Conservation (phyloP, 2,888 invertebrate species). For the Callyntrura sp. region DNA sequence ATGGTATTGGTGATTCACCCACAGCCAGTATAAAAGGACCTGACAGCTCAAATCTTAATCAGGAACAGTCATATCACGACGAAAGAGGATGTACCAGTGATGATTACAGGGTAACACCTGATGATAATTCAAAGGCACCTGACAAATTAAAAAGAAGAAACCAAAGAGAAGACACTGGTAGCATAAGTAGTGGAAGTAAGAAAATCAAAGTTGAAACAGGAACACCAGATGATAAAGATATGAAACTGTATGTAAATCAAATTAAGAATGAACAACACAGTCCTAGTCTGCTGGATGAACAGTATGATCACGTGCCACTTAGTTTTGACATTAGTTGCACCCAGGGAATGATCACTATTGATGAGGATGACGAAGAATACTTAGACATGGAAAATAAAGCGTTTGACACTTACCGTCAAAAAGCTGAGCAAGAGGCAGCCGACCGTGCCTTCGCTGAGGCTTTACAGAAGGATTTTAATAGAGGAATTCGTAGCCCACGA, state of each 20-base stretch:
- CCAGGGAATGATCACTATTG: slow-evolving; percentile 63
- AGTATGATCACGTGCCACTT: slow-evolving; percentile 16
- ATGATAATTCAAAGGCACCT: slow-evolving; percentile 41
- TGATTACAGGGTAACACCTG: slow-evolving; percentile 68
- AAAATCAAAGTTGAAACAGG: slow-evolving; percentile 6
- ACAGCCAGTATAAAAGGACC: slow-evolving; percentile 25
- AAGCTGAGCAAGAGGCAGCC: slow-evolving; percentile 76
- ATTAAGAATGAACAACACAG: slow-evolving; percentile 33
- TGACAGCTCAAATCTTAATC: not conserved
- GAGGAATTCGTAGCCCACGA: not conserved
- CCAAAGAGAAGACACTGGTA: not conserved
- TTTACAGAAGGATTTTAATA: slow-evolving; percentile 72
- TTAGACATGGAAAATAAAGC: slow-evolving; percentile 54
- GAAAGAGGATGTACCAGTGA: slow-evolving; percentile 57
- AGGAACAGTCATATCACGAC: not conserved
- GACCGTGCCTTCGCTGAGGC: slow-evolving; percentile 76
- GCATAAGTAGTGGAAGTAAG: not conserved
- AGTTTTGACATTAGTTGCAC: slow-evolving; percentile 59
- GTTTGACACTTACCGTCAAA: slow-evolving; percentile 62
- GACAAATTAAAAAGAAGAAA: slow-evolving; percentile 18
- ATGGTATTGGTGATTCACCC: not conserved
- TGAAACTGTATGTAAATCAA: not conserved
- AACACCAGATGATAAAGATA: not conserved
- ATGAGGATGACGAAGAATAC: slow-evolving; percentile 48
- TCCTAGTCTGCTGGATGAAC: not conserved